Evolutionary conservation across 2,113 vertebrate species (phyloP), one percentile per base, ranked within the genome.

Genomic region (Orcinus orca): DNA sequence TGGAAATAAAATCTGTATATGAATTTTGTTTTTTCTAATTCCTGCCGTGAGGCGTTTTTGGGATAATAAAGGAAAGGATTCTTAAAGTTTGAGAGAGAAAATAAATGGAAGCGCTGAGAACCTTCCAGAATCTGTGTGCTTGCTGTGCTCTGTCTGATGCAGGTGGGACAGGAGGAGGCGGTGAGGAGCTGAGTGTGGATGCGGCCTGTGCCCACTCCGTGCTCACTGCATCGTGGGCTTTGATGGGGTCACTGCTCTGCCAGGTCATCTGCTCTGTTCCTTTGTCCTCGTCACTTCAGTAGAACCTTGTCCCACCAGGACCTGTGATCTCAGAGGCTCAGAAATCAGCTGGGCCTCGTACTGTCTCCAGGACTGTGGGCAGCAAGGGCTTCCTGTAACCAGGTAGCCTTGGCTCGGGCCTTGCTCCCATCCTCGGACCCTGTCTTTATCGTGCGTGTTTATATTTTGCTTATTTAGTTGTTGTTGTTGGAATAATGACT

Each of bases 131-230:
- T 77, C 31, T 0, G 18, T 53, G 1, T 62, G 33, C 58, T 50
- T 41, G 0, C 13, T 33, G 55, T 53, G 31, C 55, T 65, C 2
- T 62, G 10, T 68, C 36, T 86, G 44, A n/a, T 20, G 11, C 31
- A 25, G 38, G 38, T 4, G 20, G 70, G 21, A n/a, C 53, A 50
- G 38, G 33, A 55, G 47, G 44, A 20, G 29, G 29, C 44, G 21
- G 4, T 36, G 20, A 71, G 33, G 44, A 55, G 50, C 44, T 3
- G 7, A 58, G 2, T 1, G 6, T 41, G 41, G 41, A 23, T 0
- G 0, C 4, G 29, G 17, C 20, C 44, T 55, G 8, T 80, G n/a
- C 2, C 53, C 5, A 33, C 38, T 26, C 3, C 1, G 8, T 53
- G 44, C 21, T 88, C 67, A 65, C 11, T n/a, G 58, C 36, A 21